These are phyloP conservation scores for Temnothorax unifasciatus DNA, from an alignment of 2,888 invertebrate genomes.

Conservation along the genomic window DNA sequence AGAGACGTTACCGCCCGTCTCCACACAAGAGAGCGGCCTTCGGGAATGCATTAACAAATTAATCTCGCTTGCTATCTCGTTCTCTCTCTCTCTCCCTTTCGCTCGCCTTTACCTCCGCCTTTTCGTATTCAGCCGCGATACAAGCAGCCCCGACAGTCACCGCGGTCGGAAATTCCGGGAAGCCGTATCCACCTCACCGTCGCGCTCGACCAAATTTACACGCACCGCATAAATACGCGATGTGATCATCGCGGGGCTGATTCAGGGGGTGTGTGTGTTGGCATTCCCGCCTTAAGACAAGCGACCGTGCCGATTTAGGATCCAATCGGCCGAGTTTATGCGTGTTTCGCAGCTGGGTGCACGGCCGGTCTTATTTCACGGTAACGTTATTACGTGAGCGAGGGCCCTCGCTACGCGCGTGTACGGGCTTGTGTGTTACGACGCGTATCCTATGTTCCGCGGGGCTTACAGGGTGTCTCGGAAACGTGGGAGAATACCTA, in stretches of 20 bases:
- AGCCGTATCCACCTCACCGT: slow-evolving; percentile 55
- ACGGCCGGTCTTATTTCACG: slow-evolving; percentile 78
- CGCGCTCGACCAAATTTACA: slow-evolving; percentile 75
- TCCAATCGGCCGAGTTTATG: slow-evolving; percentile 81
- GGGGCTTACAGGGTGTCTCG: slow-evolving; percentile 69
- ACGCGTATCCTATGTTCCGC: slow-evolving; percentile 56
- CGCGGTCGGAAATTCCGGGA: slow-evolving; percentile 72
- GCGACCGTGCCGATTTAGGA: slow-evolving; percentile 80
- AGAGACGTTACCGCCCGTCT: slow-evolving; percentile 59
- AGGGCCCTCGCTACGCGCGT: slow-evolving; percentile 63
- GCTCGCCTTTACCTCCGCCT: slow-evolving; percentile 60
- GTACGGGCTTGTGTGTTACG: slow-evolving; percentile 64
- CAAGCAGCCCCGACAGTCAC: slow-evolving; percentile 58
- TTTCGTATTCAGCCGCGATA: slow-evolving; percentile 51
- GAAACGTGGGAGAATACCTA: slow-evolving; percentile 55
- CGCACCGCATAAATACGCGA: slow-evolving; percentile 76
- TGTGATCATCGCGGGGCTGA: slow-evolving; percentile 74
- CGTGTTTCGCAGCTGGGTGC: slow-evolving; percentile 80
- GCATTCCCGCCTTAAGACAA: slow-evolving; percentile 76
- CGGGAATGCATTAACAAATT: slow-evolving; percentile 74
- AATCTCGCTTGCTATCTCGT: slow-evolving; percentile 72
- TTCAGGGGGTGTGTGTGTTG: slow-evolving; percentile 72
- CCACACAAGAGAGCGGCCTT: slow-evolving; percentile 44
- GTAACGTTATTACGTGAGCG: slow-evolving; percentile 76
- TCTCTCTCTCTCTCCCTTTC: slow-evolving; percentile 55